These are phyloP conservation scores for Platycheirus rosarum DNA, from an alignment of 2,888 invertebrate species.

Conservation along the genomic window DNA sequence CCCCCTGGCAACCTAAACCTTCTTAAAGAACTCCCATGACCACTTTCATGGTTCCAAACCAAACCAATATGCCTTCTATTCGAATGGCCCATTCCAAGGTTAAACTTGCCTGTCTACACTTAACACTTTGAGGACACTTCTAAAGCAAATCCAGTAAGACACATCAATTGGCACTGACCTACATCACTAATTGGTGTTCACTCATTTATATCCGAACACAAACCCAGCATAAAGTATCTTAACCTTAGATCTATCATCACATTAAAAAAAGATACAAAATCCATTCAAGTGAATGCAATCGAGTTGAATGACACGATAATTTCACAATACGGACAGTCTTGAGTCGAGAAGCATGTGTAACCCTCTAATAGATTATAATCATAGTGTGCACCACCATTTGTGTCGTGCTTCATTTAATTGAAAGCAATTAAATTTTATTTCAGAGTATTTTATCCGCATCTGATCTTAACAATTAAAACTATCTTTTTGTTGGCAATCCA, in stretches of 20 bases:
- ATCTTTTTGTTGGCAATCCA: constrained; percentile 19
- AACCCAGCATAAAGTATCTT: constrained; percentile 25
- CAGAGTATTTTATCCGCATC: constrained; percentile 34
- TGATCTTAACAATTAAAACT: constrained; percentile 36
- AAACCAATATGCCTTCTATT: constrained; percentile 5
- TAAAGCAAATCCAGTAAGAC: constrained; percentile 1
- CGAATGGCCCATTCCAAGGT: constrained; percentile 38
- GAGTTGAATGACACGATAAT: constrained; percentile 61
- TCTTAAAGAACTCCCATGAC: constrained; percentile 12
- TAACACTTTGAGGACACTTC: constrained; percentile 22
- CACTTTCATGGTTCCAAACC: constrained; percentile 1
- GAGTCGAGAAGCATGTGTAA: background rate
- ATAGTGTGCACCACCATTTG: constrained; percentile 32
- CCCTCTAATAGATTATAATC: background rate
- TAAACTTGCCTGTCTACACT: constrained; percentile 16
- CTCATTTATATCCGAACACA: constrained; percentile 18
- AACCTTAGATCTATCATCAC: constrained; percentile 22
- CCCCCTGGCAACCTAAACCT: constrained; percentile 1
- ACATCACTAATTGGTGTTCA: constrained; percentile 43
- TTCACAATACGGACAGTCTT: constrained; percentile 50
- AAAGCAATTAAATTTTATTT: constrained; percentile 44
- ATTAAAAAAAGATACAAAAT: constrained; percentile 15
- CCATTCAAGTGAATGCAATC: constrained; percentile 49
- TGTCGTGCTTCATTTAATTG: constrained; percentile 54
- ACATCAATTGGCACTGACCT: constrained; percentile 46